A percentile compares a stretch with the other conserved stretches of the same genome.
Evolutionary conservation across 2,888 invertebrate genomes (phyloP).

Genomic region (Rutpela maculata): DNA sequence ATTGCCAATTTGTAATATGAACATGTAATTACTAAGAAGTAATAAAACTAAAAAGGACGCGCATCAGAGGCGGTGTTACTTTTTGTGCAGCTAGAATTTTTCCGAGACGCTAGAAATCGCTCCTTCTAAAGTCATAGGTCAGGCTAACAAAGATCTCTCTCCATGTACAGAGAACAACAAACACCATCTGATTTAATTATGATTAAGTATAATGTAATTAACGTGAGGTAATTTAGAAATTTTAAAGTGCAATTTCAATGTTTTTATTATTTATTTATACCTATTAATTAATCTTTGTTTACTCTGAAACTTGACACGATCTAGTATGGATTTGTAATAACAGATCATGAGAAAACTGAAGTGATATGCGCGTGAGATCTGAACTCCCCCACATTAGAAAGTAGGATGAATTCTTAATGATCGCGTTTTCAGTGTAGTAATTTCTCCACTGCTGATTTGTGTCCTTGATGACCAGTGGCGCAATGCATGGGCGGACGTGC

Average conservation of each 20-base stretch:
- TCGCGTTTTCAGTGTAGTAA: slow-evolving; percentile 25
- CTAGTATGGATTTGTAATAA: slow-evolving; percentile 12
- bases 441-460: slow-evolving; percentile 21
- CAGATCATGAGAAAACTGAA: slow-evolving; percentile 39
- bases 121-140: slow-evolving; percentile 14
- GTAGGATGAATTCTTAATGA: slow-evolving; percentile 38
- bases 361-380: slow-evolving; percentile 33
- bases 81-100: neutral
- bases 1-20: neutral
- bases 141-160: slow-evolving; percentile 16
- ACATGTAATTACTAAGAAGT: slow-evolving; percentile 1
- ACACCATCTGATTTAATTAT: slow-evolving; percentile 19
- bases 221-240: slow-evolving; percentile 19
- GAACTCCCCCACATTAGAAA: slow-evolving; percentile 41
- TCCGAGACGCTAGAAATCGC: slow-evolving; percentile 13
- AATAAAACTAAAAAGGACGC: neutral
- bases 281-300: slow-evolving; percentile 19
- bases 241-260: neutral
- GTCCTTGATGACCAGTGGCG: slow-evolving; percentile 26
- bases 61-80: neutral
- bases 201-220: slow-evolving; percentile 28
- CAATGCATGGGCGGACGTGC: neutral
- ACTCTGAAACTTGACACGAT: neutral
- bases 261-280: slow-evolving; percentile 4
- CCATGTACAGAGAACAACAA: slow-evolving; percentile 15